Percentiles rank a stretch among this genome's conserved stretches.
phyloP scores from a whole-genome alignment of 2,113 vertebrate genomes.

The Xenopus laevis region DNA sequence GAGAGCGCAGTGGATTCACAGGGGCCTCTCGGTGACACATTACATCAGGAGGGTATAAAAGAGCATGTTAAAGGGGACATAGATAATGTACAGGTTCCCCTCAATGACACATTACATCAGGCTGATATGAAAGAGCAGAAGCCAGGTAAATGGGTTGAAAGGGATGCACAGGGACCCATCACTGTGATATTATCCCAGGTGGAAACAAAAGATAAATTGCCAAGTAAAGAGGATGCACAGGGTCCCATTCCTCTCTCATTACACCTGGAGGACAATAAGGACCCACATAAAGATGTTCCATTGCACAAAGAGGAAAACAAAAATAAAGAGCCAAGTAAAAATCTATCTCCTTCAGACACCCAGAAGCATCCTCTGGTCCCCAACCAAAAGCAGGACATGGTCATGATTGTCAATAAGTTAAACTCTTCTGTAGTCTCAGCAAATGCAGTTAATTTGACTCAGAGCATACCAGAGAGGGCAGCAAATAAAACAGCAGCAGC shows the following conservation, averaged over 20 bases:
- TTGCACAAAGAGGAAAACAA: background rate
- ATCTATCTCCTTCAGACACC: background rate
- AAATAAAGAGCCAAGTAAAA: background rate
- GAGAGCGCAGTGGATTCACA: background rate
- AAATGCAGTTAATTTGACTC: background rate
- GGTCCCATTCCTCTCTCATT: background rate
- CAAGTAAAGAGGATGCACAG: background rate
- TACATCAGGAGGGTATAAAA: background rate
- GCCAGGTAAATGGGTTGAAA: background rate
- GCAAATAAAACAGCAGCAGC: background rate
- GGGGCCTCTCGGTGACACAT: background rate
- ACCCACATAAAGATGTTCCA: too few relatives aligned
- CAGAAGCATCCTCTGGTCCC: too few relatives aligned
- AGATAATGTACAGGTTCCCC: background rate
- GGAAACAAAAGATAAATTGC: background rate
- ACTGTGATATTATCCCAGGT: background rate
- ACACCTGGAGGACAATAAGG: too few relatives aligned
- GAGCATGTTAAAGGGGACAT: background rate
- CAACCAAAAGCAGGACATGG: background rate
- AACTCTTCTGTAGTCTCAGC: background rate
- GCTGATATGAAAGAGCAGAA: background rate
- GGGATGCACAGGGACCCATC: background rate
- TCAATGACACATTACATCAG: too few relatives aligned
- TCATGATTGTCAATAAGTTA: constrained; percentile 9
- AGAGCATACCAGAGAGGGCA: background rate